Base-by-base conservation (phyloP, 1,140 invertebrate species). In the Thrips palmi region DNA sequence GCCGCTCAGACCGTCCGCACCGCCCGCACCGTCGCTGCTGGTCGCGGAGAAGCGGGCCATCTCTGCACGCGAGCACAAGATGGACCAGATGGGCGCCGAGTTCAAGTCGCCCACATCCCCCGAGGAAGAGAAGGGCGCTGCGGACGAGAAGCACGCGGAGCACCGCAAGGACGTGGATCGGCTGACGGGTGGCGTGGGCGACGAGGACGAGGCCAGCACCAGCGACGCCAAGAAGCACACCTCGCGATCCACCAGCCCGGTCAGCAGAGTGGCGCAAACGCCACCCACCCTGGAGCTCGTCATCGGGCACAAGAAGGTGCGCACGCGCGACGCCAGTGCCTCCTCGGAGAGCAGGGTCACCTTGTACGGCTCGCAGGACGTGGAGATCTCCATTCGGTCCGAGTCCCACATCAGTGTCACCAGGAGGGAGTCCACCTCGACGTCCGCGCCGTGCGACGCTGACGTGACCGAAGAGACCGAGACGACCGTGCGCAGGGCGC, bases 331-430 rank as follows among this genome's bases (percentile, higher is more conserved):
- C 43, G 56, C 60, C 4, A 58, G 55, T 17, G 62, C 62, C 2
- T 58, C 55, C 5, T 56, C 62, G 14, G 62, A 64, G 52, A 64
- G 60, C 47, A 47, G 56, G 17, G 47, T 64, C 7, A 64, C 59
- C 11, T 43, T 64, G 4, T 63, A 63, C 41, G 53, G 59, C 23
- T 51, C 55, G 3, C 51, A 54, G 34, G 58, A 64, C 45, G 54
- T 64, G 12, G 59, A 65, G 52, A 65, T 64, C 37, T 63, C 61
- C 4, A 64, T 64, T 34, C 54, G 55, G 33, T 62, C 62, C 12
- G 56, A 65, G 48, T 64, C 62, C 11, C 59, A 62, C 37, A 65
- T 65, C 33, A 62, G 56, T 24, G 52, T 64, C 8, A 63, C 59
- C 4, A 58, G 55, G 15, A 57, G n/a, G 50, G 3, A 44, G 48